Evolutionary conservation across 1,140 invertebrate species (phyloP), one percentile per base, ranked within the genome.

Genomic region (Cyphomyrmex costatus): DNA sequence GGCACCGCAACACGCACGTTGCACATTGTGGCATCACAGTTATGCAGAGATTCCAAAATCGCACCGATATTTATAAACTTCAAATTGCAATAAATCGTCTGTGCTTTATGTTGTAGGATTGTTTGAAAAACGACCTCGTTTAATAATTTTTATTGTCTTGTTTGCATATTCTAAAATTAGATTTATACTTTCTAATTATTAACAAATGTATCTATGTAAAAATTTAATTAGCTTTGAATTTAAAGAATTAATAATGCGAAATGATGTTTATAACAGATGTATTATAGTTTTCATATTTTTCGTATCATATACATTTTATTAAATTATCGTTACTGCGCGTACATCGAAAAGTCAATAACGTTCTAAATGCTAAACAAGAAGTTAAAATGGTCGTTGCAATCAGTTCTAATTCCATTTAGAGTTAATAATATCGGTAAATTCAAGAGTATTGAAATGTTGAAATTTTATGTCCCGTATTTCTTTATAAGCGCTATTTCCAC

Each of bases 391-490:
- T 6, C 8, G 42, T 42, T 3, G 21, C 78, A 70, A 80, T 70
- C 16, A 70, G 19, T 70, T 68, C 19, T 21, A 46, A 70, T 70
- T 70, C 21, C 27, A 58, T 70, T 10, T n/a, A 46, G 2, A 24
- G 27, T 53, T 56, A 36, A 46, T 49, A 80, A 68, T 68, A 56
- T 68, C 46, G 30, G 19, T 42, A 68, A 56, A 80, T 53, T 70
- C 10, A 16, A 56, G 19, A 27, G 66, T 70, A 70, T 58, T 30
- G 51, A 70, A 80, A 80, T 21, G 30, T 42, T 70, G 51, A 66
- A 80, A 80, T 56, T 80, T 80, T 70, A 70, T 49, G 49, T 68
- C 65, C 42, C 27, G 21, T 56, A 80, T 80, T 80, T 56, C 33
- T 70, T 51, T 79, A 65, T 36, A 65, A 53, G 46, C 30, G 21